Evolutionary conservation across 2,113 vertebrate species (phyloP), one percentile per base, ranked within the genome.

Genomic region (Galemys pyrenaicus): DNA sequence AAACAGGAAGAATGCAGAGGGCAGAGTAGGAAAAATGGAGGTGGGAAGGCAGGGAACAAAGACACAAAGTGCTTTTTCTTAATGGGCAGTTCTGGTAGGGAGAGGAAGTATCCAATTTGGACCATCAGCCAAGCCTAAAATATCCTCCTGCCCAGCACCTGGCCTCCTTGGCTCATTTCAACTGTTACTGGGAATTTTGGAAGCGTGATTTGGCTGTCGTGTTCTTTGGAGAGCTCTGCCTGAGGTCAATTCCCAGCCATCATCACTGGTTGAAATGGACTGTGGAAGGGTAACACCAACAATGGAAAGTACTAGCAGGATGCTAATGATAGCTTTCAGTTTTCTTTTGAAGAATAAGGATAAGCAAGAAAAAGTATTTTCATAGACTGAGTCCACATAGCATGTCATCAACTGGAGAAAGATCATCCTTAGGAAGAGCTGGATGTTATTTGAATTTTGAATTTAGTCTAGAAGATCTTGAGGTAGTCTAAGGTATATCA

Each of bases 81-180:
- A 96, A 94, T 78, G 90, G 81, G 74, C 44, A 37, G 54, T 87
- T 93, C 46, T 87, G 49, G 32, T 80, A 93, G 89, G 73, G 62
- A 79, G 82, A 83, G 75, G 75, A 96, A 94, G 5, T 89, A 71
- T 44, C 81, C 84, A 92, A 71, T 96, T 68, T 96, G 95, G 87
- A 96, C 89, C 80, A 96, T 90, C 73, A 87, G 75, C 93, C 89
- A 95, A 96, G 92, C 97, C 80, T 94, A 87, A 96, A 97, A 96
- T 96, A 96, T 88, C 95, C 94, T 96, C 87, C 96, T 97, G 96
- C 96, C 94, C 73, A 87, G 96, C 96, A 97, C 96, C 97, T 97
- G 97, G 95, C 77, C 87, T 96, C 92, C 78, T 96, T 96, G 94
- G 97, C 96, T 87, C 93, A 90, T 91, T 78, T 93, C 89, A 96